Conservation (phyloP, 2,888 invertebrate species). For the Brachyopa scutellaris region DNA sequence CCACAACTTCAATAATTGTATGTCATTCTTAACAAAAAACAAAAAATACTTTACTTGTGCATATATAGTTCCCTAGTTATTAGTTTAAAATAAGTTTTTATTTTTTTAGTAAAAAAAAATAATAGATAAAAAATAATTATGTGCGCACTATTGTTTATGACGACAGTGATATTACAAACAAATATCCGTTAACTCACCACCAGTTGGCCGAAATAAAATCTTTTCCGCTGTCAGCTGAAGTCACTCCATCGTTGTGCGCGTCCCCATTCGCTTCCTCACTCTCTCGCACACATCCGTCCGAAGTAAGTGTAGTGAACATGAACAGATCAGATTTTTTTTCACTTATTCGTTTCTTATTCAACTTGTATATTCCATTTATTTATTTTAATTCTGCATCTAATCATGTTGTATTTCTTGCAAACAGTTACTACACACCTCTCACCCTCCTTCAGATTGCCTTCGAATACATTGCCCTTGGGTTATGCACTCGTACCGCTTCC, state of each 20-base stretch:
- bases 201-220: conserved; percentile 28
- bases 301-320: conserved; percentile 59
- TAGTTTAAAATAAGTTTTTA: background rate
- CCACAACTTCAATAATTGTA: too few relatives aligned
- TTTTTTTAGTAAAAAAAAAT: too few relatives aligned
- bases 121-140: too few relatives aligned
- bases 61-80: too few relatives aligned
- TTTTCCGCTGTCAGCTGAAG: background rate
- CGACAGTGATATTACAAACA: conserved; percentile 67
- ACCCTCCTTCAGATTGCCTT: conserved; percentile 60
- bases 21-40: too few relatives aligned
- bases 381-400: conserved; percentile 22
- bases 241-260: conserved; percentile 9
- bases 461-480: conserved; percentile 17
- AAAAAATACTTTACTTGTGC: too few relatives aligned
- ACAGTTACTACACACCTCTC: conserved; percentile 60
- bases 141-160: conserved; percentile 49
- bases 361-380: conserved; percentile 40
- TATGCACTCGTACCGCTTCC: background rate
- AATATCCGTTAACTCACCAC: conserved; percentile 69
- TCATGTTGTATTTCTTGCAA: conserved; percentile 23
- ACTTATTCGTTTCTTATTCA: conserved; percentile 10
- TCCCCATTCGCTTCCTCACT: background rate
- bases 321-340: conserved; percentile 64
- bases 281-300: conserved; percentile 6